Evolutionary conservation across 2,888 invertebrate species (phyloP).

Genomic region (Schrankia costaestrigalis): DNA sequence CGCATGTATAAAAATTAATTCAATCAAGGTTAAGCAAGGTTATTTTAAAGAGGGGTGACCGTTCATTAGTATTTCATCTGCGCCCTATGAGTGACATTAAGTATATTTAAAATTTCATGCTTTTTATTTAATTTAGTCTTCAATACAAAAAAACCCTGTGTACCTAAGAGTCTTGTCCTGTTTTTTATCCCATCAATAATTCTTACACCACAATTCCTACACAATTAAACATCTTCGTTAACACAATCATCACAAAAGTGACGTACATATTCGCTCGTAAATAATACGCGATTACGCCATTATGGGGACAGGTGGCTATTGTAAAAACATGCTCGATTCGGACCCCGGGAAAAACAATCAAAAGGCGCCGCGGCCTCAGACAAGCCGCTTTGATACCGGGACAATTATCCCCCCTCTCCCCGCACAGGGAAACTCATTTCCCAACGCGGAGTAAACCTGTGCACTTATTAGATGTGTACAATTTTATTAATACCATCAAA

Average conservation of each 20-base stretch:
- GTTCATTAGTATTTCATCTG: too few relatives aligned
- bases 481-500: conserved; percentile 16
- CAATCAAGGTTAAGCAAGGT: too few relatives aligned
- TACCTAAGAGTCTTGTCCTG: too few relatives aligned
- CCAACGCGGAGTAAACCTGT: conserved; percentile 69
- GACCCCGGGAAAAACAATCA: conserved; percentile 70
- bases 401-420: conserved; percentile 61
- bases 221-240: conserved; percentile 27
- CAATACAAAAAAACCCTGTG: too few relatives aligned
- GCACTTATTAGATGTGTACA: conserved; percentile 65
- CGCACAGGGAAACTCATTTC: conserved; percentile 75
- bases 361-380: conserved; percentile 71
- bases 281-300: conserved; percentile 62
- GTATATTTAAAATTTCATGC: too few relatives aligned
- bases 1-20: too few relatives aligned
- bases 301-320: conserved; percentile 51
- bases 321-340: conserved; percentile 55
- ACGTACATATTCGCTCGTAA: conserved; percentile 43
- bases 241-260: conserved; percentile 34
- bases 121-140: too few relatives aligned
- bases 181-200: too few relatives aligned
- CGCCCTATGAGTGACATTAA: too few relatives aligned
- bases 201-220: not conserved
- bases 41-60: too few relatives aligned
- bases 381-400: conserved; percentile 61